Conservation (phyloP, 1,140 invertebrate species). For the Drosophila rufa region DNA sequence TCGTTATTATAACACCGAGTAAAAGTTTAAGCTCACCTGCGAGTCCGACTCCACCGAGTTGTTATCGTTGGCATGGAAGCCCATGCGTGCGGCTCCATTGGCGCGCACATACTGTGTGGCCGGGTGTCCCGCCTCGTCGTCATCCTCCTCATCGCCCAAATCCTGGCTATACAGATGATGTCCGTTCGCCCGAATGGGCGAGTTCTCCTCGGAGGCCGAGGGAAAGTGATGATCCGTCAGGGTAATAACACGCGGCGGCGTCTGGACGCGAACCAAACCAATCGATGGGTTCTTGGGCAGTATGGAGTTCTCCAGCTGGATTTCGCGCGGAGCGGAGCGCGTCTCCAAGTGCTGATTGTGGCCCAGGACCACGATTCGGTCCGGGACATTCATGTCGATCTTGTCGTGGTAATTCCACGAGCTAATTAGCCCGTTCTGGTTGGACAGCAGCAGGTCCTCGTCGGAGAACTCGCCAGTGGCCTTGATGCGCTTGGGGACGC, state of each 20-base stretch:
- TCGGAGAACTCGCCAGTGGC: conserved; percentile 88
- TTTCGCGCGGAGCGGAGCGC: conserved; percentile 92
- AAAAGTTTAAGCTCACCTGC: conserved; percentile 52
- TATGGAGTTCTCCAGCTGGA: conserved; percentile 92
- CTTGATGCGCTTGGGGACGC: conserved; percentile 91
- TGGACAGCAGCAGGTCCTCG: conserved; percentile 87
- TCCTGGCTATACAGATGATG: conserved; percentile 49
- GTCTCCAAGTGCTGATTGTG: conserved; percentile 93
- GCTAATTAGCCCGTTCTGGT: conserved; percentile 87
- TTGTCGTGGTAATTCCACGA: conserved; percentile 90
- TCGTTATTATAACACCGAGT: not conserved
- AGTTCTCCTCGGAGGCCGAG: conserved; percentile 88
- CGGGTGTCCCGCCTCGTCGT: conserved; percentile 59
- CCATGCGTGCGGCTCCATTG: conserved; percentile 72
- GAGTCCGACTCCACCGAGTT: conserved; percentile 82
- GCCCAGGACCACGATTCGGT: conserved; percentile 93
- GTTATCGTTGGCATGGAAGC: conserved; percentile 73
- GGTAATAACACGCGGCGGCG: conserved; percentile 92
- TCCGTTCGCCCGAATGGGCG: conserved; percentile 64
- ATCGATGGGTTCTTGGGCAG: conserved; percentile 89
- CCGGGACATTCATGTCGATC: conserved; percentile 95
- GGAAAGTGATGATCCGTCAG: conserved; percentile 93
- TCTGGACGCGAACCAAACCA: conserved; percentile 90
- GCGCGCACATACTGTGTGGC: conserved; percentile 78
- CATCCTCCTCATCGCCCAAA: conserved; percentile 57